phyloP scores from a whole-genome alignment of 1,140 invertebrate species.

The Leptinotarsa defecta region DNA sequence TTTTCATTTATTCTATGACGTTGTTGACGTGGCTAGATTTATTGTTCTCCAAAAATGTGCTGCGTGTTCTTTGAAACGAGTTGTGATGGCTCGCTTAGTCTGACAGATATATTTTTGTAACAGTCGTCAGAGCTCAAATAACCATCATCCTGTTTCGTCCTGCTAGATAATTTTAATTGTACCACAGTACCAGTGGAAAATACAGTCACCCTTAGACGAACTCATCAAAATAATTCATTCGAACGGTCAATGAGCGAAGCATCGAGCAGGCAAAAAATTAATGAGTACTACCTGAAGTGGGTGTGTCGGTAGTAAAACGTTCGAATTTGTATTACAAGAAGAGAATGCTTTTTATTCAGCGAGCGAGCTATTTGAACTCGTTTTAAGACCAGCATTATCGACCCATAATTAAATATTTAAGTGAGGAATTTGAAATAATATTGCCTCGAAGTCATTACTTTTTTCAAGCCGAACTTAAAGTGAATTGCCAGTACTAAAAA shows the following conservation, averaged over 20 bases:
- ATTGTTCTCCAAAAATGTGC: too few species aligned
- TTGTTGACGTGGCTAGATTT: too few species aligned
- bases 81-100: too few species aligned
- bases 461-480: neutral
- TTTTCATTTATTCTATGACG: too few species aligned
- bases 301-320: slow-evolving; percentile 36
- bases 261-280: slow-evolving; percentile 32
- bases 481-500: neutral
- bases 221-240: slow-evolving; percentile 33
- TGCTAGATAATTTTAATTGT: neutral
- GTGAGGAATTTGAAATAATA: slow-evolving; percentile 2
- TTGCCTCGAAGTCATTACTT: slow-evolving; percentile 2
- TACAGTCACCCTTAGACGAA: neutral
- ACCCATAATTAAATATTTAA: slow-evolving; percentile 4
- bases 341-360: neutral
- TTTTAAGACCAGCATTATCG: slow-evolving; percentile 14
- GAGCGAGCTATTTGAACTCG: slow-evolving; percentile 7
- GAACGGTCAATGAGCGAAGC: slow-evolving; percentile 18
- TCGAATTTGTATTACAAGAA: slow-evolving; percentile 23
- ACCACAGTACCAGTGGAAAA: neutral
- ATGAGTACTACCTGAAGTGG: slow-evolving; percentile 36
- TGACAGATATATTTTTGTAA: too few species aligned
- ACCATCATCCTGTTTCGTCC: too few species aligned
- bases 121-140: too few species aligned
- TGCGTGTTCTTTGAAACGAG: too few species aligned